Percentiles rank a stretch among this genome's conserved stretches.
Conservation (phyloP, 2,888 invertebrate genomes). For the Taphrorychus bicolor region DNA sequence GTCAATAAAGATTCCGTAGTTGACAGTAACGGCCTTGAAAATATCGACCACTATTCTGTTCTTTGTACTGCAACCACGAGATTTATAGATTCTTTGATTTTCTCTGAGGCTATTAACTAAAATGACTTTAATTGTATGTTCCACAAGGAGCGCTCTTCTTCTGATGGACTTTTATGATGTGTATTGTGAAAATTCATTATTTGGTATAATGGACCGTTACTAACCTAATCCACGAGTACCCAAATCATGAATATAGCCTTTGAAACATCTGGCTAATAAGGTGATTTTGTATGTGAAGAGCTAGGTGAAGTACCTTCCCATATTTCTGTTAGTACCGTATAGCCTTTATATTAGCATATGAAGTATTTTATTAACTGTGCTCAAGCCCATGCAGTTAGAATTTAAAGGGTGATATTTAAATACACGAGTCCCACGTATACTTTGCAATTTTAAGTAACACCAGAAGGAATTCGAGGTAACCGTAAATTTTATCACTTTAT, state of each 20-base stretch:
- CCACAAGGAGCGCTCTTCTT: not conserved
- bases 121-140: slow-evolving; percentile 2
- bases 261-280: not conserved
- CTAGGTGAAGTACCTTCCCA: slow-evolving; percentile 5
- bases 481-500: slow-evolving; percentile 20
- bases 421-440: slow-evolving; percentile 14
- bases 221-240: not conserved
- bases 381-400: slow-evolving; percentile 14
- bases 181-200: not conserved
- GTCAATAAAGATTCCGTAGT: slow-evolving; percentile 5
- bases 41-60: slow-evolving; percentile 7
- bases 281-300: not conserved
- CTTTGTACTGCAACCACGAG: not conserved
- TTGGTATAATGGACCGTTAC: not conserved
- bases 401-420: slow-evolving; percentile 29
- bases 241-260: not conserved
- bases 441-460: slow-evolving; percentile 9
- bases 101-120: slow-evolving; percentile 7
- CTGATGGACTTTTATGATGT: not conserved
- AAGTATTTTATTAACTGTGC: slow-evolving; percentile 17
- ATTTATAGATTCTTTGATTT: slow-evolving; percentile 12
- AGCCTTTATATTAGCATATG: slow-evolving; percentile 8
- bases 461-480: slow-evolving; percentile 24
- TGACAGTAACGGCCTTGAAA: slow-evolving; percentile 7
- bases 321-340: slow-evolving; percentile 11